phyloP scores from a whole-genome alignment of 2,797 vertebrate species.

The Jordanella pulchra region DNA sequence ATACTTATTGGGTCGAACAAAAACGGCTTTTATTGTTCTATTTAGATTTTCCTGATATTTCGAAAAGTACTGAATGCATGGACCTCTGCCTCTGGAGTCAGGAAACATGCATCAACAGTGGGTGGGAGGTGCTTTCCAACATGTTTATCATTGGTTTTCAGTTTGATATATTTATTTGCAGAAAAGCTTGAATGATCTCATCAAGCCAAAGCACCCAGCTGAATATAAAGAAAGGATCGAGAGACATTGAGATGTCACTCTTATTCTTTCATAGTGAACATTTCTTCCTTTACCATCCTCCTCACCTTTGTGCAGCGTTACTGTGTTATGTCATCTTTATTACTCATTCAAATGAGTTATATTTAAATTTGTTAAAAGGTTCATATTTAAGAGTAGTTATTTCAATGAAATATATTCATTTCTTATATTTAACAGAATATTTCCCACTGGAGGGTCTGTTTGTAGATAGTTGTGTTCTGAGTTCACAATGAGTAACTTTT shows the following conservation, averaged over 20 bases:
- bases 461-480: no score
- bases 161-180: not conserved
- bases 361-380: no score
- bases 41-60: not conserved
- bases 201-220: not conserved
- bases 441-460: no score
- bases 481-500: no score
- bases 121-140: not conserved
- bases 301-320: not conserved
- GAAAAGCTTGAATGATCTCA: not conserved
- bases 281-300: not conserved
- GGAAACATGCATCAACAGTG: not conserved
- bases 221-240: not conserved
- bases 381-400: no score
- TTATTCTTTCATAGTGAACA: not conserved
- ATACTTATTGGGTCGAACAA: not conserved
- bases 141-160: not conserved
- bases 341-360: not conserved
- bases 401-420: no score
- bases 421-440: no score
- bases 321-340: not conserved
- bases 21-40: no score
- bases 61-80: not conserved
- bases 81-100: not conserved
- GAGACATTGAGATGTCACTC: not conserved